Conservation (phyloP, 1,140 invertebrate genomes). For the Rhagoletis pomonella region DNA sequence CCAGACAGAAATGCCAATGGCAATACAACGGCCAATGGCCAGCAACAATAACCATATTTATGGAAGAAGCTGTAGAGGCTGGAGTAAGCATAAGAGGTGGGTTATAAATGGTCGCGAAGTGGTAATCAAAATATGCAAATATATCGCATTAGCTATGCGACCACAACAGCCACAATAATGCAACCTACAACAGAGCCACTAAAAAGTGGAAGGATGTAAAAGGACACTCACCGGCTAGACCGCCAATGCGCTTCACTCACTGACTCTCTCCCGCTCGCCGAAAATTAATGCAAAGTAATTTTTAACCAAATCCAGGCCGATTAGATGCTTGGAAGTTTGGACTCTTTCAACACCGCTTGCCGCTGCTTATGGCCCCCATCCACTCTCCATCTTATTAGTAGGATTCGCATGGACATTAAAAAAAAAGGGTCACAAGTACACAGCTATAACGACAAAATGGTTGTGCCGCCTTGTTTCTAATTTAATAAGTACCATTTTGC, state of each 20-base stretch:
- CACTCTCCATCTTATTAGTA: background rate
- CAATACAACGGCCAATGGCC: conserved; percentile 17
- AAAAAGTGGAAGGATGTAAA: background rate
- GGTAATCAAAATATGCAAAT: conserved; percentile 73
- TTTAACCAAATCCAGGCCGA: conserved; percentile 52
- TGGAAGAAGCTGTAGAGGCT: background rate
- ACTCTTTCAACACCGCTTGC: background rate
- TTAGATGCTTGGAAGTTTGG: conserved; percentile 5
- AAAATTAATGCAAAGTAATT: conserved; percentile 55
- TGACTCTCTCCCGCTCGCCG: background rate
- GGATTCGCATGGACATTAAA: background rate
- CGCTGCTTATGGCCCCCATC: background rate
- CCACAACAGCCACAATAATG: conserved; percentile 47
- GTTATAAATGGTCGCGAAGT: background rate
- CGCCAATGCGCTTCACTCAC: background rate
- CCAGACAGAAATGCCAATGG: background rate
- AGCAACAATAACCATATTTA: conserved; percentile 43
- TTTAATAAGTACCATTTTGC: conserved; percentile 52
- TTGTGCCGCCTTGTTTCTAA: conserved; percentile 37
- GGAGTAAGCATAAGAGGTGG: background rate
- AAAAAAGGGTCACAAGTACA: conserved; percentile 6
- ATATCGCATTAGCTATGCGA: conserved; percentile 72
- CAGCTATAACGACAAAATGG: background rate
- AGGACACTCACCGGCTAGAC: background rate
- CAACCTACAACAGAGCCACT: background rate